These are phyloP conservation scores for Alectoris magna DNA, from an alignment of 2,797 vertebrate species.

Conservation along the genomic window DNA sequence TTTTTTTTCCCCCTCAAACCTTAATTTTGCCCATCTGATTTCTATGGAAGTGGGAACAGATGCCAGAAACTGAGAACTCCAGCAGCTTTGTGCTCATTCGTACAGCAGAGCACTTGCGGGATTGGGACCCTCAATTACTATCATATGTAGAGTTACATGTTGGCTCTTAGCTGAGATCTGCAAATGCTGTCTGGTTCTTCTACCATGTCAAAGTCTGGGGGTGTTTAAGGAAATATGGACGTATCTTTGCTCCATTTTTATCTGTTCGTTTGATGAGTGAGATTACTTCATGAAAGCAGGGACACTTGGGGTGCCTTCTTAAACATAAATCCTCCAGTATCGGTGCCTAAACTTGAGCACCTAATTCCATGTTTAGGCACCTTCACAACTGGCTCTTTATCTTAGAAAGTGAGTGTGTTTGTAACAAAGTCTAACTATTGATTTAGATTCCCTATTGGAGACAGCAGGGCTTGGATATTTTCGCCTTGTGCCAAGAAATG, in stretches of 20 bases:
- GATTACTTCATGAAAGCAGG: constrained; percentile 23
- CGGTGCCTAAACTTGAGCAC: neutral
- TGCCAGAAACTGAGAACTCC: constrained; percentile 68
- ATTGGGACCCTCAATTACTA: constrained; percentile 71
- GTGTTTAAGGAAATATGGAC: constrained; percentile 10
- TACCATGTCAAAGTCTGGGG: neutral
- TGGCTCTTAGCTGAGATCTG: constrained; percentile 53
- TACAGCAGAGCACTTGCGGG: constrained; percentile 39
- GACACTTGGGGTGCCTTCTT: neutral
- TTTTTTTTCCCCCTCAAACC: constrained; percentile 51
- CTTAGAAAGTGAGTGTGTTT: constrained; percentile 21
- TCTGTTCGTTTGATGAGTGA: constrained; percentile 17
- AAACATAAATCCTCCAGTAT: constrained; percentile 1
- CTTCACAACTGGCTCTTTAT: constrained; percentile 6
- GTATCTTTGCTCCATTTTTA: neutral
- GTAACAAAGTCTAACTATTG: constrained; percentile 17
- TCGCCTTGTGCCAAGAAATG: constrained; percentile 13
- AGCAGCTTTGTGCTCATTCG: constrained; percentile 59
- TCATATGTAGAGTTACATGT: constrained; percentile 50
- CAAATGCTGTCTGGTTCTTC: constrained; percentile 49
- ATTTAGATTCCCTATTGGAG: neutral
- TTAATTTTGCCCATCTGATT: constrained; percentile 75
- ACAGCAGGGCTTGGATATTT: constrained; percentile 1
- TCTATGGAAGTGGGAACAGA: constrained; percentile 72
- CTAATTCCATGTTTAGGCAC: constrained; percentile 22